A percentile compares a stretch with the other conserved stretches of the same genome.
These are phyloP conservation scores for Alcis repandata DNA, from an alignment of 2,888 invertebrate genomes.

Conservation along the genomic window DNA sequence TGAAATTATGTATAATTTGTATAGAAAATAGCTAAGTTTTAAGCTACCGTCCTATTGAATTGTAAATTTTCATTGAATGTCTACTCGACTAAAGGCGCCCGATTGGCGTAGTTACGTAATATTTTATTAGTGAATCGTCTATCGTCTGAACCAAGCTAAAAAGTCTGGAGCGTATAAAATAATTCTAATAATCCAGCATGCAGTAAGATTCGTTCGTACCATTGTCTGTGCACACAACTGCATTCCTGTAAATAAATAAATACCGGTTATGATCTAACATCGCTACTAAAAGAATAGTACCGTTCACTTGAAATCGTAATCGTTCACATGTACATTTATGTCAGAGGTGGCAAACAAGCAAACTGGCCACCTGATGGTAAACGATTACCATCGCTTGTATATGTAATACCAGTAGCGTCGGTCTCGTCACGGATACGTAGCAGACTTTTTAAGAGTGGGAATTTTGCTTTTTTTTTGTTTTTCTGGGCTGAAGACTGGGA, in stretches of 20 bases:
- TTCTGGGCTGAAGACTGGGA: no score
- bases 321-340: no score
- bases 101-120: slow-evolving; percentile 56
- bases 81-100: slow-evolving; percentile 52
- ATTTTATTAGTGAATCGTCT: slow-evolving; percentile 45
- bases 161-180: slow-evolving; percentile 71
- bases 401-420: no score
- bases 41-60: slow-evolving; percentile 39
- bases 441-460: no score
- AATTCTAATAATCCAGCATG: slow-evolving; percentile 77
- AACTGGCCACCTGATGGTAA: no score
- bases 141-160: slow-evolving; percentile 69
- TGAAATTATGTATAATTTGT: slow-evolving; percentile 33
- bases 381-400: no score
- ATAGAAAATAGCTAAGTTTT: slow-evolving; percentile 34
- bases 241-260: slow-evolving; percentile 55
- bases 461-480: no score
- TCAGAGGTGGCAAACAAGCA: no score
- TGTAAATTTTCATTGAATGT: slow-evolving; percentile 35
- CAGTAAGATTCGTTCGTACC: slow-evolving; percentile 79
- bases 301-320: not conserved
- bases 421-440: no score
- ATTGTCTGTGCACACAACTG: slow-evolving; percentile 83
- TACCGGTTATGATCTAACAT: not conserved
- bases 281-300: not conserved